These are phyloP conservation scores for Tupiocoris notatus DNA, from an alignment of 2,888 invertebrate species.

Conservation along the genomic window DNA sequence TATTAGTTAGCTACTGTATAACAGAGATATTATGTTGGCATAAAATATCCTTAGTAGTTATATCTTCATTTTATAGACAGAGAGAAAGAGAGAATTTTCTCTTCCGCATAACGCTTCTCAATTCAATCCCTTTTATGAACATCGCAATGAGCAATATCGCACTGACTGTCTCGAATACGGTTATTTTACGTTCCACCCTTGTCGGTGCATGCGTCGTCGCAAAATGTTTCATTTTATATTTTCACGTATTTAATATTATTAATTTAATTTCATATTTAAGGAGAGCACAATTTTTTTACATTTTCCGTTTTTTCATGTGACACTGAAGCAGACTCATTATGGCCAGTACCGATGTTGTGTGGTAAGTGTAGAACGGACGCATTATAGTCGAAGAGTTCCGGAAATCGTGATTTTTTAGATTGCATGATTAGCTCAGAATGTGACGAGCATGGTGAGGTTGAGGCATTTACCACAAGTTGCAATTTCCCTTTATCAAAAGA, in stretches of 20 bases:
- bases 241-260: neutral
- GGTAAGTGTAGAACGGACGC: slow-evolving; percentile 46
- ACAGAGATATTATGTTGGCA: too few relatives aligned
- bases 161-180: slow-evolving; percentile 23
- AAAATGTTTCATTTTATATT: neutral
- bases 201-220: too few relatives aligned
- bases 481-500: too few relatives aligned
- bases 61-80: too few relatives aligned
- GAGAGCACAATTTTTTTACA: slow-evolving; percentile 45
- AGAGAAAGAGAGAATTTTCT: neutral
- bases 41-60: too few relatives aligned
- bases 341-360: slow-evolving; percentile 50
- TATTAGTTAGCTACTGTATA: too few relatives aligned
- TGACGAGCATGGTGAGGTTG: neutral
- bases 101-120: too few relatives aligned
- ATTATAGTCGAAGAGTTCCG: neutral
- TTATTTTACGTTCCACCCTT: neutral
- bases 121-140: too few relatives aligned
- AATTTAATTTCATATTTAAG: neutral
- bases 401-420: neutral
- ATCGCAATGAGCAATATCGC: slow-evolving; percentile 3
- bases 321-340: slow-evolving; percentile 48
- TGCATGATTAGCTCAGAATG: neutral
- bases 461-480: too few relatives aligned
- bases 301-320: slow-evolving; percentile 43